Conservation (phyloP, 2,113 vertebrate species). For the Cygnus buccinator region DNA sequence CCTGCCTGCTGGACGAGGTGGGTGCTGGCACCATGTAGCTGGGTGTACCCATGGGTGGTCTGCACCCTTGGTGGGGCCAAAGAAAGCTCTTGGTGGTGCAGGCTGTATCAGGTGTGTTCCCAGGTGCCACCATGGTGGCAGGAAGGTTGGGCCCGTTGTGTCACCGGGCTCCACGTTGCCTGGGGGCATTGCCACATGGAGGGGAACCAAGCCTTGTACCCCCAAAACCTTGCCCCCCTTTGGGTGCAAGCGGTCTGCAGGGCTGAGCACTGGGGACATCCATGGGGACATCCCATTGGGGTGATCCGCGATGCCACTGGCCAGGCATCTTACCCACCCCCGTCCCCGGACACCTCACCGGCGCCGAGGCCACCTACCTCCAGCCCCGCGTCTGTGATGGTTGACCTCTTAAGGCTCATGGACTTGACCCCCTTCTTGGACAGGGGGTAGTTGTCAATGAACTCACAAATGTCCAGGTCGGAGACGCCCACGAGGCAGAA, state of each 20-base stretch:
- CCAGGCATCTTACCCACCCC: background rate
- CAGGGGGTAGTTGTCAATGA: slow-evolving; percentile 98
- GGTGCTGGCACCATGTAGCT: too few relatives aligned
- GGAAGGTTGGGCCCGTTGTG: background rate
- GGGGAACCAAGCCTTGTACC: background rate
- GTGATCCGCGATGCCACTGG: background rate
- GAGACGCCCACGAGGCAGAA: slow-evolving; percentile 99
- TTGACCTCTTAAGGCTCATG: slow-evolving; percentile 97
- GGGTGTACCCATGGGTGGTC: too few relatives aligned
- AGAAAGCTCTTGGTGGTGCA: background rate
- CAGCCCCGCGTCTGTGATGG: slow-evolving; percentile 95
- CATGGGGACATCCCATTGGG: background rate
- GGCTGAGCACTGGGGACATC: background rate
- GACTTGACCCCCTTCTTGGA: slow-evolving; percentile 98
- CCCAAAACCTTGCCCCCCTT: background rate
- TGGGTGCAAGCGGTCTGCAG: background rate
- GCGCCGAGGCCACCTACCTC: slow-evolving; percentile 81
- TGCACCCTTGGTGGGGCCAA: background rate
- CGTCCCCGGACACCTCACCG: fast-evolving
- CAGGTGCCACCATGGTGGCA: background rate
- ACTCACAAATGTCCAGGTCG: slow-evolving; percentile 99
- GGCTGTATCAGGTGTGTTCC: background rate
- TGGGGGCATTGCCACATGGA: background rate
- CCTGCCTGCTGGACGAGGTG: background rate
- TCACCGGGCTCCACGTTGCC: background rate